Base-by-base conservation (phyloP, 2,888 invertebrate species). In the Eupeodes latifasciatus region DNA sequence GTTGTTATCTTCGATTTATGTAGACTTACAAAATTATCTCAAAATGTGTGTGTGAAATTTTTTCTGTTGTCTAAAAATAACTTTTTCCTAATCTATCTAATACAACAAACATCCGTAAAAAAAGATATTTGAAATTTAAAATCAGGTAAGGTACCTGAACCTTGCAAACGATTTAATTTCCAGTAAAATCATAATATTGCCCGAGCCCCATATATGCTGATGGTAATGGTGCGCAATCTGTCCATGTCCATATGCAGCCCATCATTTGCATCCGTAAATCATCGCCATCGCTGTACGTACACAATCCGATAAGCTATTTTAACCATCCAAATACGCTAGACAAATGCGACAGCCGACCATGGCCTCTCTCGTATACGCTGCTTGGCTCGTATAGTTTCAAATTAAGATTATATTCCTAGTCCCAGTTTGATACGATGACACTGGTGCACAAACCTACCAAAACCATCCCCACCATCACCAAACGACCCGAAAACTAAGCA, bases 391-490 rank as follows among this genome's bases (percentile, higher is more conserved):
- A 76, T 53, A 55, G 53, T 75, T 76, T 27, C 49, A 76, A 83
- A 87, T 80, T 87, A 80, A 87, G 83, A 87, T 87, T 87, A 87
- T 83, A 55, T 79, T 74, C 71, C 57, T 71, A 80, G 83, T 66
- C 59, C 79, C 47, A 40, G 61, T 76, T 72, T 72, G 76, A 81
- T 77, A 61, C 16, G 71, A 79, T 83, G 79, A 86, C 79, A 83
- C 51, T 59, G 74, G 47, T 74, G 49, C 36, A 34, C 49, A 34
- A 61, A 44, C 62, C 19, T n/a, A 34, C 51, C 27, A 44, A 14
- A 10, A 40, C 59, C 57, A 27, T 5, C 53, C 16, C 7, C 1
- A 27, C 9, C 66, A 77, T 11, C 62, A 40, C 47, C 57, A 27
- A 44, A 47, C 49, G 40, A 74, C 75, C 69, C 19, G n/a, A 77